Conservation (phyloP, 2,113 vertebrate species). For the Lynx canadensis region DNA sequence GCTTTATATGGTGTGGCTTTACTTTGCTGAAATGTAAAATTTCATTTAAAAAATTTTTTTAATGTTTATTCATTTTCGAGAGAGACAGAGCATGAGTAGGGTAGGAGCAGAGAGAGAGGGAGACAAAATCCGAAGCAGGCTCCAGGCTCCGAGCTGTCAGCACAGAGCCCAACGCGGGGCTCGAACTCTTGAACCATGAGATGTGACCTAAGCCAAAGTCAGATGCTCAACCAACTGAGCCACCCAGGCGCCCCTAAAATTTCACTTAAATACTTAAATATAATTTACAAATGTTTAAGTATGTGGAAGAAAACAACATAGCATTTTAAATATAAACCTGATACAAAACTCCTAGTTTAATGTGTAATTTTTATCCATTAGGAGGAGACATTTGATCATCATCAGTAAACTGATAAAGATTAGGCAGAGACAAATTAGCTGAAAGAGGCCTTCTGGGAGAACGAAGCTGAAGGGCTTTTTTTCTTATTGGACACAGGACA, state of each 20-base stretch:
- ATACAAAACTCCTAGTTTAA: not conserved
- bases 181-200: too few species aligned
- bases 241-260: not conserved
- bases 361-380: not conserved
- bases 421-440: not conserved
- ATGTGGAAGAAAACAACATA: not conserved
- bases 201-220: too few species aligned
- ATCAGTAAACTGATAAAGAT: not conserved
- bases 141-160: too few species aligned
- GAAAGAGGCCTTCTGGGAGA: not conserved
- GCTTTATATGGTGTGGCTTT: not conserved
- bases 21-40: not conserved
- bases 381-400: not conserved
- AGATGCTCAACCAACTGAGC: too few species aligned
- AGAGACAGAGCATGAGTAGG: too few species aligned
- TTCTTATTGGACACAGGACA: not conserved
- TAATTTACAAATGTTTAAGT: conserved; percentile 10
- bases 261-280: not conserved
- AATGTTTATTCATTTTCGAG: too few species aligned
- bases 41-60: not conserved
- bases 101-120: too few species aligned
- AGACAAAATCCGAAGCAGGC: too few species aligned
- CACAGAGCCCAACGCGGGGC: too few species aligned
- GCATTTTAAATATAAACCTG: not conserved
- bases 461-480: not conserved